Percentiles rank a stretch among this genome's conserved stretches.
Conservation (phyloP, 2,797 vertebrate species). For the Phrynocephalus vlangalii region DNA sequence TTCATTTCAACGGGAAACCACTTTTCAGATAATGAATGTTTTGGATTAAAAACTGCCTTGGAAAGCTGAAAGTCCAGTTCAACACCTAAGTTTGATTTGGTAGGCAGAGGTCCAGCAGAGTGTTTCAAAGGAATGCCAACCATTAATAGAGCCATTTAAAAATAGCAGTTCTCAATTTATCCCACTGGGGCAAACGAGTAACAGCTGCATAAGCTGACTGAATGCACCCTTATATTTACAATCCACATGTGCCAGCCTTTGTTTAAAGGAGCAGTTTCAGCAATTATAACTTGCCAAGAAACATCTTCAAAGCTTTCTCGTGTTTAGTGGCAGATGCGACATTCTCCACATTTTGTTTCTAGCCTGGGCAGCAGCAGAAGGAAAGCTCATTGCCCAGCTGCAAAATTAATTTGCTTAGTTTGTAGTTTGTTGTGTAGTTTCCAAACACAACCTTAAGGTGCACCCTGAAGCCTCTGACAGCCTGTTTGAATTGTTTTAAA, state of each 20-base stretch:
- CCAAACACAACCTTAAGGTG: neutral
- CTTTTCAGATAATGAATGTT: too few species aligned
- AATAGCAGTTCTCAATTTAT: fast-evolving
- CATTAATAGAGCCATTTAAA: neutral
- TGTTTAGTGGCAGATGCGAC: conserved; percentile 62
- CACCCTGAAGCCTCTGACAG: too few species aligned
- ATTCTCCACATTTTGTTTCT: conserved; percentile 63
- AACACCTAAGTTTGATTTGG: neutral
- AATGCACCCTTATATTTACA: conserved; percentile 50
- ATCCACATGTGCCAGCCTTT: conserved; percentile 43
- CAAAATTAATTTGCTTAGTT: conserved; percentile 50
- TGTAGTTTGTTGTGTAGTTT: neutral
- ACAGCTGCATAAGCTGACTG: conserved; percentile 49
- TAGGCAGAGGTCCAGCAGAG: neutral
- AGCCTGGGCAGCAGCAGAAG: conserved; percentile 33
- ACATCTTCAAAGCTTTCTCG: conserved; percentile 62
- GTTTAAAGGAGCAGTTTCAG: conserved; percentile 70
- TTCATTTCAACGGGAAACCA: too few species aligned
- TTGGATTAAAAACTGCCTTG: too few species aligned
- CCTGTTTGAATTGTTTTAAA: neutral
- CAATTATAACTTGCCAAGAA: conserved; percentile 67
- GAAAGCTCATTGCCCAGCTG: conserved; percentile 48
- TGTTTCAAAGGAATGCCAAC: conserved; percentile 6
- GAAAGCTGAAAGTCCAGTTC: neutral
- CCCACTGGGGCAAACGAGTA: conserved; percentile 29